Conservation (phyloP, 1,140 invertebrate species). For the Anastrepha obliqua region DNA sequence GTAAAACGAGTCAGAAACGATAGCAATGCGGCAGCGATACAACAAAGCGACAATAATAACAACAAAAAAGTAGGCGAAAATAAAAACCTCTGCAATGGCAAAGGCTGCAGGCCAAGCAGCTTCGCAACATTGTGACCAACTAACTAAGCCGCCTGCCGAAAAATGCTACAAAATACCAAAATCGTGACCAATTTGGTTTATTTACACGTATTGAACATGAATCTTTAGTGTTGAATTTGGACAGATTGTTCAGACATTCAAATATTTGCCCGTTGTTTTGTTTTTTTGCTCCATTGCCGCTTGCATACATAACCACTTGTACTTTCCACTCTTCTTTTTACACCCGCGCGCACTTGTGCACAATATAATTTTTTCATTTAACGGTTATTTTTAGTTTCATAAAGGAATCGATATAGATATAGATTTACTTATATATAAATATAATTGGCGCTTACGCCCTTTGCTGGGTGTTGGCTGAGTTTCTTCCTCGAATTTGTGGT, state of each 20-base stretch:
- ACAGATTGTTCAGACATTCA: conserved; percentile 53
- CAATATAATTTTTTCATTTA: no score
- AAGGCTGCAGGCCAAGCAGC: not conserved
- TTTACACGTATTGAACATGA: conserved; percentile 72
- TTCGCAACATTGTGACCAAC: not conserved
- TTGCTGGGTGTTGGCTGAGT: no score
- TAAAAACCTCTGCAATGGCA: not conserved
- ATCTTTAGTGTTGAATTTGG: conserved; percentile 58
- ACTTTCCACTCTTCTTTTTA: conserved; percentile 9
- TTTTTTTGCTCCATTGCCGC: conserved; percentile 11
- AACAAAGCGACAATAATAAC: not conserved
- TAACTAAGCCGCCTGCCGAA: conserved; percentile 19
- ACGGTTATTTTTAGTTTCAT: no score
- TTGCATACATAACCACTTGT: not conserved
- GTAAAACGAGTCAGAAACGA: conserved; percentile 14
- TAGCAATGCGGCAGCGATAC: not conserved
- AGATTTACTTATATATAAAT: no score
- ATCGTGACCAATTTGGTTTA: conserved; percentile 74
- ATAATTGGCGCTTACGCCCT: no score
- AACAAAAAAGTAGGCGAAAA: not conserved
- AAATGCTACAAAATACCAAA: conserved; percentile 62
- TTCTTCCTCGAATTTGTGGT: no score
- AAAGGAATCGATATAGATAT: no score
- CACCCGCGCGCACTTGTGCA: no score
- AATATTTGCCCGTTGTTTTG: not conserved